phyloP scores from a whole-genome alignment of 2,113 vertebrate genomes.

The Colaptes auratus region DNA sequence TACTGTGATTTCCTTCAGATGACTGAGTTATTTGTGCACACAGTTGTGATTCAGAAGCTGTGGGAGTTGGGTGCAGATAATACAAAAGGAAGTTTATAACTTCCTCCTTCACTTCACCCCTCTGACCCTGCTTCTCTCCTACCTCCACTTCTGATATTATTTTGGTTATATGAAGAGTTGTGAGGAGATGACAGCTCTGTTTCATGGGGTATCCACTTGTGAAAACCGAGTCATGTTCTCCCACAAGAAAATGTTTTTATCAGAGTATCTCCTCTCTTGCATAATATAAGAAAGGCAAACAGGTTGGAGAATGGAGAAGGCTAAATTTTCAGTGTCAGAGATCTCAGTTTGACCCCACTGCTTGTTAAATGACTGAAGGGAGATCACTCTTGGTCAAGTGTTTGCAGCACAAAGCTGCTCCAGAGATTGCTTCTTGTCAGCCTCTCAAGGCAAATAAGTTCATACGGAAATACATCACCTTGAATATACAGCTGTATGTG shows the following conservation, averaged over 20 bases:
- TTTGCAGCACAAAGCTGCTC: neutral
- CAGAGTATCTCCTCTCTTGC: neutral
- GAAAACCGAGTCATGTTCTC: conserved; percentile 28
- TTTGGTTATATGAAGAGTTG: conserved; percentile 4
- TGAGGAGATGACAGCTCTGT: neutral
- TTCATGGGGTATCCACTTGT: neutral
- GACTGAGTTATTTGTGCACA: conserved; percentile 12
- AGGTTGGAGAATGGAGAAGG: neutral
- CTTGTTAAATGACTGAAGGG: neutral
- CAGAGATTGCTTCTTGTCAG: neutral
- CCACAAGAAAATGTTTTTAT: neutral
- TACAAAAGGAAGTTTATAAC: neutral
- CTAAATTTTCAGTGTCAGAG: neutral
- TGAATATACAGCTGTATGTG: neutral
- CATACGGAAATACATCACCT: neutral
- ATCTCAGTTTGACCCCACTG: neutral
- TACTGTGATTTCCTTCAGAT: neutral
- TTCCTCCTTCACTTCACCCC: conserved; percentile 14
- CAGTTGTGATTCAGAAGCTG: conserved; percentile 41
- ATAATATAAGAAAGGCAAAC: neutral
- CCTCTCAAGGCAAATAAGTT: neutral
- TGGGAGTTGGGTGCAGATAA: conserved; percentile 10
- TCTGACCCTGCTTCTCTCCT: neutral
- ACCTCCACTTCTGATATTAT: neutral
- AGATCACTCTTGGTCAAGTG: neutral